These are phyloP conservation scores for Theristus sp. DNA, from an alignment of 2,888 invertebrate species.

Conservation along the genomic window DNA sequence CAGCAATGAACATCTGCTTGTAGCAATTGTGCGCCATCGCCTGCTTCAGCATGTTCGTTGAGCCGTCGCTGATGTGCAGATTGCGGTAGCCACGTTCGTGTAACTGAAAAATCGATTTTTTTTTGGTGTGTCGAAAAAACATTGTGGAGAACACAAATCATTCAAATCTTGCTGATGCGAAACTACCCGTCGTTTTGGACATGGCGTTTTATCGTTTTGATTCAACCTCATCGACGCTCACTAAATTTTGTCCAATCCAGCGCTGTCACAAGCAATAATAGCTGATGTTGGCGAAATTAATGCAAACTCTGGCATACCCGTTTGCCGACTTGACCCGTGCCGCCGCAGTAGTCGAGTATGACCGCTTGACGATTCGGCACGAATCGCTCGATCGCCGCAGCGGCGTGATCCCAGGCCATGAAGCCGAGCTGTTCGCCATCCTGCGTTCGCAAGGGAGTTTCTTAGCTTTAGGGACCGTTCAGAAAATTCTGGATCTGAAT, in stretches of 20 bases:
- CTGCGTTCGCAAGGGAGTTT: background rate
- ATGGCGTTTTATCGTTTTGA: no score
- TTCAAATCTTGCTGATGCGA: no score
- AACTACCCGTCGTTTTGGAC: no score
- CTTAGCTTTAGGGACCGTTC: background rate
- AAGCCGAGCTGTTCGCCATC: background rate
- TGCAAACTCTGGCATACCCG: background rate
- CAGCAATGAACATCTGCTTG: background rate
- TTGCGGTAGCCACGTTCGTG: background rate
- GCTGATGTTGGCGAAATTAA: no score
- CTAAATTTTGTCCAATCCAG: no score
- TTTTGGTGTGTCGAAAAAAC: no score
- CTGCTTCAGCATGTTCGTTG: background rate
- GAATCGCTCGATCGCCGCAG: background rate
- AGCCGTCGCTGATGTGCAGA: background rate
- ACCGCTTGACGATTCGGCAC: background rate
- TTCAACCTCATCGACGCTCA: no score
- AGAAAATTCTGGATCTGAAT: background rate
- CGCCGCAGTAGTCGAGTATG: conserved; percentile 1
- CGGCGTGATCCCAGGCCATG: background rate
- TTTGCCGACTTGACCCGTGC: background rate
- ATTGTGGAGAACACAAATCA: no score
- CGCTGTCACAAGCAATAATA: no score
- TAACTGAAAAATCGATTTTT: background rate
- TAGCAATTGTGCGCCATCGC: background rate